Evolutionary conservation across 2,888 invertebrate genomes (phyloP).

Genomic region (Pachycephus smyrnensis): DNA sequence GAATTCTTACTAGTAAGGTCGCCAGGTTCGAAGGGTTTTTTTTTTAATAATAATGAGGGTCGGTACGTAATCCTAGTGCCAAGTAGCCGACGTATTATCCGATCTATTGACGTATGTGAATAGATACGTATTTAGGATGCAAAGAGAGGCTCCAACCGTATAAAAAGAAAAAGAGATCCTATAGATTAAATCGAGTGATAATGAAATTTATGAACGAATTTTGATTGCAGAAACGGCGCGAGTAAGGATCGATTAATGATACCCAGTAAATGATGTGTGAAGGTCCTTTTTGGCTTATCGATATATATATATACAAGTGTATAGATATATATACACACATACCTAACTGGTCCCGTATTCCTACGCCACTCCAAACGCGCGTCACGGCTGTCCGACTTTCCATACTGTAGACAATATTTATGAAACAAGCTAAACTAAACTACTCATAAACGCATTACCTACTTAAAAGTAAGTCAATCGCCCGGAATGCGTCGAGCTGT

Average conservation of each 20-base stretch:
- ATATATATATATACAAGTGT: conserved; percentile 14
- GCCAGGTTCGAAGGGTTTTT: no score
- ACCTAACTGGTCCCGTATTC: conserved; percentile 56
- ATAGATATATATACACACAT: conserved; percentile 36
- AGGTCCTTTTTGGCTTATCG: no score
- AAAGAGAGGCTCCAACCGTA: no score
- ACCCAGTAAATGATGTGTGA: no score
- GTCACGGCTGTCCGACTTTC: conserved; percentile 62
- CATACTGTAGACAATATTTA: conserved; percentile 67
- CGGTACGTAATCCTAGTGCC: no score
- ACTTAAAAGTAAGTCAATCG: conserved; percentile 25
- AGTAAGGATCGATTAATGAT: no score
- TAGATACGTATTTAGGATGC: background rate
- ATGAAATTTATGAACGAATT: no score
- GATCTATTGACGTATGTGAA: background rate
- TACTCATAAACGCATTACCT: conserved; percentile 46
- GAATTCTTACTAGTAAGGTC: background rate
- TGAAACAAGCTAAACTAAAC: conserved; percentile 60
- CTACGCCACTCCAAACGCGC: conserved; percentile 61
- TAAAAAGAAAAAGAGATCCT: no score
- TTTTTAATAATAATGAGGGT: no score
- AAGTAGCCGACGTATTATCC: background rate
- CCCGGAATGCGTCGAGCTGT: background rate
- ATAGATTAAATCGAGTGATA: no score
- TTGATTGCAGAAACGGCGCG: no score